phyloP scores from a whole-genome alignment of 2,113 vertebrate species.

The Xiphorhynchus elegans region DNA sequence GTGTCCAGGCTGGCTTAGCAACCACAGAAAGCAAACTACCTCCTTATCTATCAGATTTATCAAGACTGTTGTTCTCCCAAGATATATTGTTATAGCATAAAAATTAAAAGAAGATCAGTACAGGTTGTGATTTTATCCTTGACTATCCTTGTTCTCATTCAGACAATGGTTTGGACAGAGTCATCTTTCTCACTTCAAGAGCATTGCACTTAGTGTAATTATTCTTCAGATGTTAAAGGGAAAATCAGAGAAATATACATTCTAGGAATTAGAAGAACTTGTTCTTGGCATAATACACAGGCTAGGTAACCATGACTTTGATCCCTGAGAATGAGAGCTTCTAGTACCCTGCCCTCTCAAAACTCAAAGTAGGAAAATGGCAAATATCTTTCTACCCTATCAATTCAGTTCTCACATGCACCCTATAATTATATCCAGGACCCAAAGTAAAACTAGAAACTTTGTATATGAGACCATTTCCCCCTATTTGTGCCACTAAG shows the following conservation, averaged over 20 bases:
- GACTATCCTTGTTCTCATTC: not conserved
- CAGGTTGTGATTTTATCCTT: not conserved
- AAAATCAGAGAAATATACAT: not conserved
- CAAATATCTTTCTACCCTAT: not conserved
- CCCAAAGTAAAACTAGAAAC: not conserved
- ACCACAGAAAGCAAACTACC: not conserved
- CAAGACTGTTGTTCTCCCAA: not conserved
- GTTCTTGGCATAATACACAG: not conserved
- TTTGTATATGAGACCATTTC: not conserved
- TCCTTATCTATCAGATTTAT: not conserved
- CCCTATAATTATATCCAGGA: not conserved
- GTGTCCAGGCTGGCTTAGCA: conserved; percentile 5
- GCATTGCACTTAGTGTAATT: not conserved
- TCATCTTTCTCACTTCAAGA: not conserved
- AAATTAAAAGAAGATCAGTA: not conserved
- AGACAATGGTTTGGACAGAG: not conserved
- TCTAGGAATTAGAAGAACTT: not conserved
- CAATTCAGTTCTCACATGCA: not conserved
- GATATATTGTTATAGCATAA: not conserved
- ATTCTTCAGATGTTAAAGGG: not conserved
- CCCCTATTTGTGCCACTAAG: not conserved
- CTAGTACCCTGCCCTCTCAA: not conserved
- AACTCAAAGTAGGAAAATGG: not conserved
- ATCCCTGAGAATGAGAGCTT: not conserved
- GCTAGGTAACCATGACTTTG: not conserved